Evolutionary conservation across 1,140 invertebrate genomes (phyloP).

Genomic region (Drosophila kohkoa): DNA sequence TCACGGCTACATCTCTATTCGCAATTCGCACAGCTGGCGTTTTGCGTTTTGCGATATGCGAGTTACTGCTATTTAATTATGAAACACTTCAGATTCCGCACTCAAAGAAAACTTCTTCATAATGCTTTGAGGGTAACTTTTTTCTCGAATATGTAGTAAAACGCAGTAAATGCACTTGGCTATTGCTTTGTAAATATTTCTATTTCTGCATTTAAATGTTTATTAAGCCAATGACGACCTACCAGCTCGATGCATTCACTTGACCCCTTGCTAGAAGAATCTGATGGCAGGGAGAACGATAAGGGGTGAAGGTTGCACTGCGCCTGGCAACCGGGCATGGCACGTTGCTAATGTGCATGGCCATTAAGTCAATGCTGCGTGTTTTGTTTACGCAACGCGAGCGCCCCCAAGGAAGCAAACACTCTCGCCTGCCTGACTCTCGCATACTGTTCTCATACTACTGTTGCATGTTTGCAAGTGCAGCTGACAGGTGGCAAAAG

Average conservation of each 20-base stretch:
- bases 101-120: slow-evolving; percentile 56
- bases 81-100: slow-evolving; percentile 9
- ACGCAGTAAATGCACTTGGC: slow-evolving; percentile 7
- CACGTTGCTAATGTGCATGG: slow-evolving; percentile 80
- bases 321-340: slow-evolving; percentile 48
- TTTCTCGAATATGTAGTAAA: slow-evolving; percentile 41
- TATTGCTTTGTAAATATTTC: slow-evolving; percentile 73
- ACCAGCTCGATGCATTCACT: slow-evolving; percentile 54
- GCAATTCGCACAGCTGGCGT: slow-evolving; percentile 29
- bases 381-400: slow-evolving; percentile 81
- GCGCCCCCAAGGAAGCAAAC: slow-evolving; percentile 41
- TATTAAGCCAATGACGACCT: slow-evolving; percentile 73
- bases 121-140: slow-evolving; percentile 32
- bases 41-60: neutral
- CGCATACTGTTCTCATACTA: slow-evolving; percentile 30
- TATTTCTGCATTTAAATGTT: slow-evolving; percentile 67
- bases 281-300: neutral
- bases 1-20: neutral
- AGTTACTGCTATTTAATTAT: slow-evolving; percentile 19
- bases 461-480: slow-evolving; percentile 70
- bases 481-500: slow-evolving; percentile 69
- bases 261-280: slow-evolving; percentile 40
- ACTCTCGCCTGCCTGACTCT: slow-evolving; percentile 27
- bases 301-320: neutral
- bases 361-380: slow-evolving; percentile 78